Conservation (phyloP, 2,797 vertebrate genomes). For the Phrynocephalus guinanensis region DNA sequence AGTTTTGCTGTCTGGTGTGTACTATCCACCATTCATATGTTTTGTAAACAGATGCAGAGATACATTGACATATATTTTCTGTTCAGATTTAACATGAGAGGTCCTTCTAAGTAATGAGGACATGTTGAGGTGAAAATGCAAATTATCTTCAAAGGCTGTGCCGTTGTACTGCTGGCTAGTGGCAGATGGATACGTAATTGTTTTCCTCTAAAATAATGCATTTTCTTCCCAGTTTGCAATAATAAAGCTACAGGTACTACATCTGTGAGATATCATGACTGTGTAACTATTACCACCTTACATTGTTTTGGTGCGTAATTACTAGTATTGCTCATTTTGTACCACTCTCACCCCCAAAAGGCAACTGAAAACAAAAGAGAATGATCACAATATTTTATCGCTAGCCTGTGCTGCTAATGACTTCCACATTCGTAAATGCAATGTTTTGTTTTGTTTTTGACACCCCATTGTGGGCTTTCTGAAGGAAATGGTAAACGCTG, state of each 20-base stretch:
- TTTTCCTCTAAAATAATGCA: accelerated
- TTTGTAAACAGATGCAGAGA: not conserved
- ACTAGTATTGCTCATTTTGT: conserved; percentile 26
- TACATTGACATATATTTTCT: conserved; percentile 6
- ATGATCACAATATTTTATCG: not conserved
- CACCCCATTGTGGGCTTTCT: not conserved
- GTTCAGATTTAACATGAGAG: conserved; percentile 12
- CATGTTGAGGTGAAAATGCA: conserved; percentile 38
- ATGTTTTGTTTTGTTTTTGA: not conserved
- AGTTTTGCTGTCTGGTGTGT: not conserved
- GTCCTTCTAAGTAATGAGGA: conserved; percentile 29
- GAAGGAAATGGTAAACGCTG: not conserved
- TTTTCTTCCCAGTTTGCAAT: conserved; percentile 13
- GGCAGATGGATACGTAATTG: conserved; percentile 26
- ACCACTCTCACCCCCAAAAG: not conserved
- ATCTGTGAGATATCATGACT: conserved; percentile 30
- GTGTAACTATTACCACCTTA: not conserved
- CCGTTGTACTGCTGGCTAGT: not conserved
- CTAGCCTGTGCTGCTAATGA: accelerated
- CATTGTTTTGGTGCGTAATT: not conserved
- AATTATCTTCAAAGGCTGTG: conserved; percentile 10
- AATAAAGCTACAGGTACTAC: not conserved
- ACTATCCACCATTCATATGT: not conserved
- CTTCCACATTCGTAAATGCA: not conserved
- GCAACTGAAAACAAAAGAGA: not conserved